Evolutionary conservation across 2,113 vertebrate genomes (phyloP), one percentile per base, ranked within the genome.

Genomic region (Tetrao urogallus): DNA sequence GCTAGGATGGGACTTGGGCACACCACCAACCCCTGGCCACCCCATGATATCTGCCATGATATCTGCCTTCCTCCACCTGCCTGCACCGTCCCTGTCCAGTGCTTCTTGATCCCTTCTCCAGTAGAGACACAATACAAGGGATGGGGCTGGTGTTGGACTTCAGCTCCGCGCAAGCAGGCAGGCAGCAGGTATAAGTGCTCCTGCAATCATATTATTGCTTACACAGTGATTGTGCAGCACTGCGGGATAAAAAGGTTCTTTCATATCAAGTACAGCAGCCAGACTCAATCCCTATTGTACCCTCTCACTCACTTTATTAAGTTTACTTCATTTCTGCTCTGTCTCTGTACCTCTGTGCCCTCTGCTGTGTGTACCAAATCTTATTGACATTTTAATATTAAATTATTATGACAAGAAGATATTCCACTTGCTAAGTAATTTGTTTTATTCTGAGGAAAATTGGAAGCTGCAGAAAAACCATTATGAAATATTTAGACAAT

Each of bases 351-450:
- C 91, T 96, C 92, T 94, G 90, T 97, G 93, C 93, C 95, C 95
- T 97, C 94, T 96, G 91, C 86, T 94, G 93, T 97, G 95, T 97
- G 95, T 95, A 97, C 95, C 93, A 95, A 97, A 95, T 94, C 95
- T 96, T 97, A 96, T 96, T 97, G 97, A 96, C 96, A 97, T 97
- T 97, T 97, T 97, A 97, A 96, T 97, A 97, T 96, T 96, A 97
- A 97, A 97, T 97, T 97, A 97, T 97, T 97, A 96, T 96, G 96
- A 96, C 95, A 97, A 96, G 93, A 97, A 96, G 95, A 97, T 95
- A 96, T 96, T 97, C 96, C 82, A 94, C 95, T 97, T 95, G 94
- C 96, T 97, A 97, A 97, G 96, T 97, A 97, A 97, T 97, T 97
- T 96, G 95, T 97, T 97, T 97, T 97, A 97, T 96, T 96, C 88